These are phyloP conservation scores for Orchestes rusci DNA, from an alignment of 2,888 invertebrate species.

Conservation along the genomic window DNA sequence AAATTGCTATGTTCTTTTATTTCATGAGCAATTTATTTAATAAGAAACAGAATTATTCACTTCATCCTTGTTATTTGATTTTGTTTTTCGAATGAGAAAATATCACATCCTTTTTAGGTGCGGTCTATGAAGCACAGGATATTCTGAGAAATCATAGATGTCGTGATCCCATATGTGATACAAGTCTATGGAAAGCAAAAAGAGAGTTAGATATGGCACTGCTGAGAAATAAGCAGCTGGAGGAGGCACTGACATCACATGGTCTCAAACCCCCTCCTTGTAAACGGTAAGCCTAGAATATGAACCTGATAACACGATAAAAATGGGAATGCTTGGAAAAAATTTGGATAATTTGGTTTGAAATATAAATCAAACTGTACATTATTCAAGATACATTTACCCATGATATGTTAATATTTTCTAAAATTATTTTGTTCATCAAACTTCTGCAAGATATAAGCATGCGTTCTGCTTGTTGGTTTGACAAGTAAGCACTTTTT, in stretches of 20 bases:
- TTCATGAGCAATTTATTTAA: too few relatives aligned
- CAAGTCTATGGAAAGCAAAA: constrained; percentile 82
- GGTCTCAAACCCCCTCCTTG: constrained; percentile 74
- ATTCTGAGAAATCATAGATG: constrained; percentile 65
- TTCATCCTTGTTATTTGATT: background rate
- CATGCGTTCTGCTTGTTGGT: too few relatives aligned
- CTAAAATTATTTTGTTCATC: too few relatives aligned
- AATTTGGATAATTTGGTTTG: too few relatives aligned
- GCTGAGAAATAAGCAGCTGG: constrained; percentile 76
- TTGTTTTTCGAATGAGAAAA: background rate
- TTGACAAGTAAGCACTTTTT: constrained; percentile 1
- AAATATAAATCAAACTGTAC: too few relatives aligned
- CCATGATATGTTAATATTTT: too few relatives aligned
- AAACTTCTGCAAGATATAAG: too few relatives aligned
- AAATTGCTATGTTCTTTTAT: too few relatives aligned
- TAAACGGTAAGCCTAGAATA: constrained; percentile 50
- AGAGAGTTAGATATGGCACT: constrained; percentile 85
- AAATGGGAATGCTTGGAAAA: too few relatives aligned
- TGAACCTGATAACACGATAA: too few relatives aligned
- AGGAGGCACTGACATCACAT: constrained; percentile 76
- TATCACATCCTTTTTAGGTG: constrained; percentile 34
- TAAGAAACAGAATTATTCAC: background rate
- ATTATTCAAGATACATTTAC: too few relatives aligned
- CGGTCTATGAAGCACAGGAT: constrained; percentile 72
- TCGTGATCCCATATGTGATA: constrained; percentile 72